phyloP scores from a whole-genome alignment of 2,888 invertebrate genomes.

The Schrankia costaestrigalis region DNA sequence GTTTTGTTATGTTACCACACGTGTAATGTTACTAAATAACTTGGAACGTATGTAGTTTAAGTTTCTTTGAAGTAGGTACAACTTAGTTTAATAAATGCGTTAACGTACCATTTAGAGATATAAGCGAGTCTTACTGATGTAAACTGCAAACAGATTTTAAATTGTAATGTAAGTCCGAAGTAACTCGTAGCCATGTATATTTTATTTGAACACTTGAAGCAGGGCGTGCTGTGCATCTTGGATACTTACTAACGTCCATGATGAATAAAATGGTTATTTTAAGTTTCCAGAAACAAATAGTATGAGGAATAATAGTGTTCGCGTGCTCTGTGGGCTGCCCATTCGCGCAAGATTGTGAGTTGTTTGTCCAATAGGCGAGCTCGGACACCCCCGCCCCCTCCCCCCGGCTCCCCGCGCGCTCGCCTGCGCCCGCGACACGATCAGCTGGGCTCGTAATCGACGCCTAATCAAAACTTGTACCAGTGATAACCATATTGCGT shows the following conservation, averaged over 20 bases:
- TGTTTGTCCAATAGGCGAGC: constrained; percentile 40
- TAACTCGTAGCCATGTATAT: too few relatives aligned
- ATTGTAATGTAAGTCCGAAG: too few relatives aligned
- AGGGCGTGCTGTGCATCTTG: constrained; percentile 12
- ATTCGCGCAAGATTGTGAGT: constrained; percentile 48
- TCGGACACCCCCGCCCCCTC: constrained; percentile 14
- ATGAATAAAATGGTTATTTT: constrained; percentile 24
- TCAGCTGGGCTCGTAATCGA: constrained; percentile 49
- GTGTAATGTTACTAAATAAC: too few relatives aligned
- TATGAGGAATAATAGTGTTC: constrained; percentile 35
- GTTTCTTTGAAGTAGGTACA: too few relatives aligned
- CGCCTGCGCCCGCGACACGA: constrained; percentile 21
- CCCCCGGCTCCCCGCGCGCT: constrained; percentile 9
- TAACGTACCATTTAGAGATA: too few relatives aligned
- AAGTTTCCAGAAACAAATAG: constrained; percentile 27
- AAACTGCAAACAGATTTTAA: too few relatives aligned
- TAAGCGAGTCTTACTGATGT: too few relatives aligned
- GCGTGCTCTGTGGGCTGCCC: constrained; percentile 52
- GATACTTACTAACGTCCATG: constrained; percentile 12
- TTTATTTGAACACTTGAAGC: too few relatives aligned
- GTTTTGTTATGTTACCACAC: constrained; percentile 1
- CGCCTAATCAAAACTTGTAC: constrained; percentile 50
- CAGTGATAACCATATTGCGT: constrained; percentile 46
- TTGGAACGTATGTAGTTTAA: too few relatives aligned
- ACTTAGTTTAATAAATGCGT: too few relatives aligned